Evolutionary conservation across 2,888 invertebrate genomes (phyloP), one percentile per base, ranked within the genome.

Genomic region (Cremastobaeus sp.): DNA sequence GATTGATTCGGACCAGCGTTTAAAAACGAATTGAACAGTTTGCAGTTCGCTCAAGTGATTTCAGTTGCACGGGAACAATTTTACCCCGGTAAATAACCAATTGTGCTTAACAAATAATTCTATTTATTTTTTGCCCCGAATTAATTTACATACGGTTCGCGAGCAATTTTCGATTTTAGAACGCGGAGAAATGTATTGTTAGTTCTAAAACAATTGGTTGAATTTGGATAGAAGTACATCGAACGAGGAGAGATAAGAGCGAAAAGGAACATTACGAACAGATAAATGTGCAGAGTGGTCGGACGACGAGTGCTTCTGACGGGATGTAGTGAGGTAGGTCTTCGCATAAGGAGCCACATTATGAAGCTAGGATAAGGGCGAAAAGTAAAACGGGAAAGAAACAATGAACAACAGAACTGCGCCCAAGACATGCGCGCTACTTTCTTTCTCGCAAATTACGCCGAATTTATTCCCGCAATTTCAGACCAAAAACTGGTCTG

Each of bases 221-320:
- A 43, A 59, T 59, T 65, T 71, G 18, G 54, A 43, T 54, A 41
- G 54, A 71, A 60, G 47, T 45, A 50, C 45, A 43, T 41, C 54
- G 37, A 48, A 48, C 8, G 28, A 30, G 50, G 30, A 52, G 47
- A 45, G 34, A 45, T 37, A 43, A 54, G 55, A 37, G 43, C 3
- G 14, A n/a, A 37, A 30, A 52, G 37, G 41, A 60, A 48, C 28
- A 14, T 25, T 43, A 41, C 28, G 34, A 37, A 57, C 32, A 68
- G 57, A 73, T 68, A 64, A 64, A 64, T 48, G 52, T 30, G 57
- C 5, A 43, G 41, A 45, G 52, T n/a, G 17, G 65, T 65, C 20
- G 72, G 35, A 37, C 35, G 47, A 28, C 47, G 43, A 65, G 77
- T 79, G 78, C 60, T 76, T 71, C 69, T 76, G 77, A 80, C 76